Conservation (phyloP, 2,113 vertebrate genomes). For the Pseudopipra pipra region DNA sequence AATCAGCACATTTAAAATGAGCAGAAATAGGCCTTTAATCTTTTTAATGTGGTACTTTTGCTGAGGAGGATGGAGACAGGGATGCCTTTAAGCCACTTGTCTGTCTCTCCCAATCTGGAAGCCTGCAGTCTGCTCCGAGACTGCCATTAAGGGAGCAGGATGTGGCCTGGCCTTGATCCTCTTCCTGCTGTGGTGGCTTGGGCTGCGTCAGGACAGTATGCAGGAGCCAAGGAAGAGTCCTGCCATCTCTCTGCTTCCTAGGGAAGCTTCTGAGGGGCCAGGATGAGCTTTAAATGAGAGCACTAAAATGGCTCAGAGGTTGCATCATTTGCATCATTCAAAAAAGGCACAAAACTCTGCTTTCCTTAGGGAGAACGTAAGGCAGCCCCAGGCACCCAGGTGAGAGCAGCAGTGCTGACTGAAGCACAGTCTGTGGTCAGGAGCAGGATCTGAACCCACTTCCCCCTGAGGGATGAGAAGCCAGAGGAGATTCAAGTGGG, state of each 20-base stretch:
- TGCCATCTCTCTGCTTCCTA: background rate
- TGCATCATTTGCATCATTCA: fast-evolving
- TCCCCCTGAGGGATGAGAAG: background rate
- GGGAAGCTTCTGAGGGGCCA: background rate
- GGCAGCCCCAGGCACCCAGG: fast-evolving
- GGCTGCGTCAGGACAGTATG: background rate
- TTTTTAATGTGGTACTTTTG: background rate
- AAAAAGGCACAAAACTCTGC: background rate
- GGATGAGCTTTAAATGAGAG: background rate
- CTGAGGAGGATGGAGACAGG: background rate
- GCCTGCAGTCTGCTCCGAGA: background rate
- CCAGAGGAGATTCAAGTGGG: background rate
- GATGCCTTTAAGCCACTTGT: background rate
- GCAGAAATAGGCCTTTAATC: background rate
- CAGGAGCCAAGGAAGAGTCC: background rate
- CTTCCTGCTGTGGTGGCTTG: fast-evolving
- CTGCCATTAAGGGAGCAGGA: background rate
- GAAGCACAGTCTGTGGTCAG: background rate
- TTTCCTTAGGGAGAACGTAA: fast-evolving
- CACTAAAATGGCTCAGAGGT: background rate
- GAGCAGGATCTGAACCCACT: background rate
- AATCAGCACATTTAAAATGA: background rate
- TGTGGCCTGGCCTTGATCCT: fast-evolving
- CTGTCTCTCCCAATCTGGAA: background rate
- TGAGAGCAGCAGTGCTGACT: background rate